phyloP scores from a whole-genome alignment of 2,113 vertebrate genomes.

The Zosterops lateralis region DNA sequence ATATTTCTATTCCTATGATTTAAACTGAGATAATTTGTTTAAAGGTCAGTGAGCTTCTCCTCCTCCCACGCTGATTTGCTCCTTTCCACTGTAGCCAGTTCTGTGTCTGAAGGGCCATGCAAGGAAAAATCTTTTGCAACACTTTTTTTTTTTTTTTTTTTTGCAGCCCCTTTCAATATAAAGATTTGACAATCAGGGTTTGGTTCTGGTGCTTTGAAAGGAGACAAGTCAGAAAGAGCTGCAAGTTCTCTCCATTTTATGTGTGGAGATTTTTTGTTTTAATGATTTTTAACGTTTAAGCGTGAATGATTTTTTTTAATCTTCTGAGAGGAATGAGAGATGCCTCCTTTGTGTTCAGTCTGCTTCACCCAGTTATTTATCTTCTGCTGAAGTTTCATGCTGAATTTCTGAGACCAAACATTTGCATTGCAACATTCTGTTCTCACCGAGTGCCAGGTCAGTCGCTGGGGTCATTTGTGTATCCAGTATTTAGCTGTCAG shows the following conservation, averaged over 20 bases:
- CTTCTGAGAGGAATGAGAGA: neutral
- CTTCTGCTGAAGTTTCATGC: neutral
- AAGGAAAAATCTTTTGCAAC: neutral
- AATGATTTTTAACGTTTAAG: neutral
- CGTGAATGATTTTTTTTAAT: neutral
- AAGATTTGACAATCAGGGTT: neutral
- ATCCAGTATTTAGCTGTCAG: neutral
- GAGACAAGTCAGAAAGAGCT: neutral
- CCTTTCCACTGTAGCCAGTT: neutral
- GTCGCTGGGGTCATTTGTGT: neutral
- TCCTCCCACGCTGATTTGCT: neutral
- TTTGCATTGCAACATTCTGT: neutral
- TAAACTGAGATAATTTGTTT: neutral
- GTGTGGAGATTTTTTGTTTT: neutral
- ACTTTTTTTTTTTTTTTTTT: neutral
- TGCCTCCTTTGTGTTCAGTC: neutral
- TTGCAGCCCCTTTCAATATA: neutral
- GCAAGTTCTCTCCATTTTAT: neutral
- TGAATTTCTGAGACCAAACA: slow-evolving; percentile 1
- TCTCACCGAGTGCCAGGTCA: neutral
- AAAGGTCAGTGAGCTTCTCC: neutral
- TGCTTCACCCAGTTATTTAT: neutral
- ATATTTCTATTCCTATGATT: neutral
- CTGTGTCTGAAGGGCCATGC: neutral
- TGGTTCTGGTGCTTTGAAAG: neutral